Percentiles rank a stretch among this genome's conserved stretches.
Evolutionary conservation across 2,888 invertebrate species (phyloP).

Genomic region (Phyllotreta striolata): DNA sequence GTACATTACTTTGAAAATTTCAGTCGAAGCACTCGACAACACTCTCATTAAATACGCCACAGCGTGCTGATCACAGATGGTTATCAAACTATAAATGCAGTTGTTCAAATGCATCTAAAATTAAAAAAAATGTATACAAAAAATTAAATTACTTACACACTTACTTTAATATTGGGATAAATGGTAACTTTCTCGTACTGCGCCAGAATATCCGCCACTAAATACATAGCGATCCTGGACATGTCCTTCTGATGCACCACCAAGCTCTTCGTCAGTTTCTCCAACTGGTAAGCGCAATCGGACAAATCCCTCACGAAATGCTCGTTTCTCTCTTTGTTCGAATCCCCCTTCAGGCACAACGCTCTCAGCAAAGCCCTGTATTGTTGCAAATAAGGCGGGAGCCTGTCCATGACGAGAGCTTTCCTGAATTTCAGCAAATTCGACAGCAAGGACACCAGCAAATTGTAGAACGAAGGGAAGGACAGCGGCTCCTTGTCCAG

Average conservation of each 20-base stretch:
- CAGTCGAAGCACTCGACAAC: slow-evolving; percentile 61
- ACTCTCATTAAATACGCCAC: slow-evolving; percentile 60
- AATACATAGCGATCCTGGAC: slow-evolving; percentile 60
- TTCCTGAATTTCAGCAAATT: slow-evolving; percentile 53
- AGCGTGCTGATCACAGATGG: slow-evolving; percentile 61
- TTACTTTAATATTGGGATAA: slow-evolving; percentile 62
- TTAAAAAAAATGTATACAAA: slow-evolving; percentile 33
- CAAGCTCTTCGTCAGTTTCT: slow-evolving; percentile 57
- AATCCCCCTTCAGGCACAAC: slow-evolving; percentile 52
- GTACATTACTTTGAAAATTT: slow-evolving; percentile 62
- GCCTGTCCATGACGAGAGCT: slow-evolving; percentile 54
- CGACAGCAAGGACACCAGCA: slow-evolving; percentile 51
- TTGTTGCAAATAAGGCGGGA: slow-evolving; percentile 56
- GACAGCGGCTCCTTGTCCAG: slow-evolving; percentile 40
- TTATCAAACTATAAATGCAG: slow-evolving; percentile 60
- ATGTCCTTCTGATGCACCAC: slow-evolving; percentile 57
- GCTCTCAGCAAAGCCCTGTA: slow-evolving; percentile 53
- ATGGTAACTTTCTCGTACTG: slow-evolving; percentile 61
- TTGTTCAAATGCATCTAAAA: slow-evolving; percentile 61
- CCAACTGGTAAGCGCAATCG: slow-evolving; percentile 58
- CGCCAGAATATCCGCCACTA: slow-evolving; percentile 62
- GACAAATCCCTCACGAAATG: slow-evolving; percentile 46
- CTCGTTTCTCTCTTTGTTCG: slow-evolving; percentile 41
- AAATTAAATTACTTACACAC: neutral
- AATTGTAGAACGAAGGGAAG: slow-evolving; percentile 47